Base-by-base conservation (phyloP, 2,113 vertebrate species). In the Semnopithecus entellus region DNA sequence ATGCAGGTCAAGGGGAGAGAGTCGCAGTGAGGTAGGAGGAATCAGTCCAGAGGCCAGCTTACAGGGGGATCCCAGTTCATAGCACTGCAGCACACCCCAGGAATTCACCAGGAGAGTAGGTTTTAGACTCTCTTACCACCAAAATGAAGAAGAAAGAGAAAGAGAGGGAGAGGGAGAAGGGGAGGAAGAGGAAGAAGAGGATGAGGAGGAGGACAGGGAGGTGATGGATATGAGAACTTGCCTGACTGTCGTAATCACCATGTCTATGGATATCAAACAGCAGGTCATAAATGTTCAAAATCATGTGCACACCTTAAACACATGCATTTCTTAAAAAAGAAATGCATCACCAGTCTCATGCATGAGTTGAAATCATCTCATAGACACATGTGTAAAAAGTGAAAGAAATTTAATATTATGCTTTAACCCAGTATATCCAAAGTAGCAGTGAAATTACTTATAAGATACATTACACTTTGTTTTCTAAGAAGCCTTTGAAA, bases 11-110 rank as follows among this genome's bases (percentile, higher is more conserved):
- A 66, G 30, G 55, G 38, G 25, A 64, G 8, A 17, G 6, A 35
- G 86, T 27, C 5, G 10, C 17, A 32, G 68, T 11, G 4, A 27
- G 0, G 25, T 9, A 10, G 7, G 22, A 17, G 0, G 8, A 35
- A 16, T 2, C 40, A 13, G n/a, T 32, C 40, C 13, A 48, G 38
- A 45, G 22, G 32, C 23, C 35, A 5, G 38, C 50, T 32, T 18
- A 3, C 76, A 13, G 8, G 40, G 22, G 4, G 45, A 13, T 38
- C 32, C 30, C 27, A 10, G 30, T 48, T 79, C 50, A 20, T 12
- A 50, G 32, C 32, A 57, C 22, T 30, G 43, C 10, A 3, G 8
- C 27, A 13, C 10, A 16, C 5, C 1, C 43, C 27, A 13, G 57
- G 64, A 38, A 66, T 66, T 25, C 43, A 22, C 72, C 72, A 27